Percentiles rank a stretch among this genome's conserved stretches.
Conservation (phyloP, 2,888 invertebrate species). For the Hypsopygia costalis region DNA sequence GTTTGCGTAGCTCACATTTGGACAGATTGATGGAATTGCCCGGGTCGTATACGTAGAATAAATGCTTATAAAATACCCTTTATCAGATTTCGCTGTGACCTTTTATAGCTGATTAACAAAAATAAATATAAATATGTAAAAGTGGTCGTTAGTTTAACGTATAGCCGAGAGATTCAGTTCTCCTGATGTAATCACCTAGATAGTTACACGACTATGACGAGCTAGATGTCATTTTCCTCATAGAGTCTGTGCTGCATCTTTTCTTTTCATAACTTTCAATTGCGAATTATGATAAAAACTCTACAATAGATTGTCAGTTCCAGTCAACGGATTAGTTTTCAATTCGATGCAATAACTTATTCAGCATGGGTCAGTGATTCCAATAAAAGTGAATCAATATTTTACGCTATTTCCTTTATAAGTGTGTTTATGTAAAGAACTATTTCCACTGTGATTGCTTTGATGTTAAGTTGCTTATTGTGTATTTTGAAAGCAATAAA, state of each 20-base stretch:
- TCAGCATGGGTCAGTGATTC: constrained; percentile 22
- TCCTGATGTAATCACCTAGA: neutral
- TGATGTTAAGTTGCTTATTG: neutral
- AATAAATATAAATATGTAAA: constrained; percentile 26
- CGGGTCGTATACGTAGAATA: constrained; percentile 48
- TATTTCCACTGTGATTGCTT: neutral
- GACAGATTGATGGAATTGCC: constrained; percentile 58
- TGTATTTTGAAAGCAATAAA: neutral
- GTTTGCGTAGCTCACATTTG: constrained; percentile 45
- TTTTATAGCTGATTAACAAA: constrained; percentile 34
- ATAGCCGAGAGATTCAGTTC: neutral
- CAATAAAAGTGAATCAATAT: constrained; percentile 6
- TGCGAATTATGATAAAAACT: neutral
- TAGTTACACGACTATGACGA: neutral
- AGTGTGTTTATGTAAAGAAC: neutral
- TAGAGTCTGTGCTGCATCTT: neutral
- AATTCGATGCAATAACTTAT: constrained; percentile 15
- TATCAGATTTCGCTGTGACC: constrained; percentile 54
- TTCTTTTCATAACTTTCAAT: neutral
- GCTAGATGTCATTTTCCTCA: neutral
- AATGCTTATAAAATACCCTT: constrained; percentile 57
- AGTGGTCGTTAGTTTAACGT: neutral
- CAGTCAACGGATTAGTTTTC: constrained; percentile 17
- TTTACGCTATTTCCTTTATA: neutral
- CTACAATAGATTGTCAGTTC: neutral